Percentiles rank a stretch among this genome's conserved stretches.
Evolutionary conservation across 2,113 vertebrate genomes (phyloP).

Genomic region (Ammodytes dubius): DNA sequence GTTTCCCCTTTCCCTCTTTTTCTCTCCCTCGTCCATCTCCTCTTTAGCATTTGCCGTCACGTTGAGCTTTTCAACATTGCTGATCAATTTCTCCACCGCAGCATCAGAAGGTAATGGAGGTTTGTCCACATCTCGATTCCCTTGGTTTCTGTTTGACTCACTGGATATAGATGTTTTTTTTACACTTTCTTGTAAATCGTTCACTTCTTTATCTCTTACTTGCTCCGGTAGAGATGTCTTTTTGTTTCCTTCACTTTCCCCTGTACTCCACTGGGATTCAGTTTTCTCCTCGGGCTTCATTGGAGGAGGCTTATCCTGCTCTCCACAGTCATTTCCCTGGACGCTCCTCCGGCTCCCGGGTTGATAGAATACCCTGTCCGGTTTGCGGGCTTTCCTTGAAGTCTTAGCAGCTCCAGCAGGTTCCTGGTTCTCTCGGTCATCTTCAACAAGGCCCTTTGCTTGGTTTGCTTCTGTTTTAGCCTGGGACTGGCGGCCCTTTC

Average conservation of each 20-base stretch:
- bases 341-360: slow-evolving; percentile 89
- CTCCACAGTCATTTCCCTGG: slow-evolving; percentile 77
- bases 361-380: slow-evolving; percentile 95
- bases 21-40: slow-evolving; percentile 56
- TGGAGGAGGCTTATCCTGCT: slow-evolving; percentile 59
- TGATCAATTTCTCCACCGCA: slow-evolving; percentile 77
- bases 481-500: slow-evolving; percentile 22
- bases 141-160: slow-evolving; percentile 57
- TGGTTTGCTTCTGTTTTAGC: slow-evolving; percentile 43
- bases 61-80: slow-evolving; percentile 86
- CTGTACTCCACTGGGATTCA: slow-evolving; percentile 30
- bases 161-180: slow-evolving; percentile 52
- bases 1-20: slow-evolving; percentile 72
- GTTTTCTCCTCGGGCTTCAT: slow-evolving; percentile 44
- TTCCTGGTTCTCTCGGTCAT: slow-evolving; percentile 53
- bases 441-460: slow-evolving; percentile 44
- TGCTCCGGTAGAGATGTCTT: slow-evolving; percentile 44
- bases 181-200: slow-evolving; percentile 57
- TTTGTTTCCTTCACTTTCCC: slow-evolving; percentile 54
- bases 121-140: slow-evolving; percentile 36
- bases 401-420: slow-evolving; percentile 75
- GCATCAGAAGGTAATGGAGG: slow-evolving; percentile 6
- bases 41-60: slow-evolving; percentile 77
- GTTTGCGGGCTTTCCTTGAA: slow-evolving; percentile 89
- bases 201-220: slow-evolving; percentile 38